A percentile compares a stretch with the other conserved stretches of the same genome.
These are phyloP conservation scores for Micromys minutus DNA, from an alignment of 2,113 vertebrate genomes.

Conservation along the genomic window DNA sequence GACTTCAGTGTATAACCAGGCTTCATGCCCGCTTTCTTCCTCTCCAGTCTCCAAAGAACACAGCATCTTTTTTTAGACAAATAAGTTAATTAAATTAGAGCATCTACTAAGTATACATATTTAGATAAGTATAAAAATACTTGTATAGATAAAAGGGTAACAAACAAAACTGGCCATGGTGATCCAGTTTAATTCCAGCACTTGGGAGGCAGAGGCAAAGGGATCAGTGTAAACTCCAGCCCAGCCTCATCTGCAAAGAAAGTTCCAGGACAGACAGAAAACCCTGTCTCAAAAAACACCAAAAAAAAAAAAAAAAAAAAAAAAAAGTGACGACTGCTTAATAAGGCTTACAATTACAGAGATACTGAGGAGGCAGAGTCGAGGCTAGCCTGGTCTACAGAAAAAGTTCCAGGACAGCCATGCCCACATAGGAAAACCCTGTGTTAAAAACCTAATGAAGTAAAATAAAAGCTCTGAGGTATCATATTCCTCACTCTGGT, in stretches of 20 bases:
- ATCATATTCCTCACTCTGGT: not conserved
- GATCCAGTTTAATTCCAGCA: not conserved
- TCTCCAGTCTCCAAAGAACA: not conserved
- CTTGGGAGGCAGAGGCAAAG: not conserved
- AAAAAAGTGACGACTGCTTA: not conserved
- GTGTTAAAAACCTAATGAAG: not conserved
- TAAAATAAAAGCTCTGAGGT: not conserved
- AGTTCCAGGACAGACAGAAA: not conserved
- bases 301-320: not conserved
- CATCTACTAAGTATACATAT: not conserved
- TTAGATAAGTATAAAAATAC: not conserved
- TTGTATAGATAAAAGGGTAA: constrained; percentile 6
- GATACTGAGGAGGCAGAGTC: not conserved
- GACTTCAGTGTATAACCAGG: not conserved
- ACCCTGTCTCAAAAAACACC: too few relatives aligned
- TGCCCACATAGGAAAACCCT: not conserved
- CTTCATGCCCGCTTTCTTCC: not conserved
- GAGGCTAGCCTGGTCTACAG: not conserved
- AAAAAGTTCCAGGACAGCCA: not conserved
- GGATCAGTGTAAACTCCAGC: not conserved
- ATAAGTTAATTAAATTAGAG: constrained; percentile 9
- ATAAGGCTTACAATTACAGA: not conserved
- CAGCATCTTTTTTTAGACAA: constrained; percentile 30
- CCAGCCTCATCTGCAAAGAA: not conserved
- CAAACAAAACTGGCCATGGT: not conserved